phyloP scores from a whole-genome alignment of 2,888 invertebrate genomes.

The Macropis europaea region DNA sequence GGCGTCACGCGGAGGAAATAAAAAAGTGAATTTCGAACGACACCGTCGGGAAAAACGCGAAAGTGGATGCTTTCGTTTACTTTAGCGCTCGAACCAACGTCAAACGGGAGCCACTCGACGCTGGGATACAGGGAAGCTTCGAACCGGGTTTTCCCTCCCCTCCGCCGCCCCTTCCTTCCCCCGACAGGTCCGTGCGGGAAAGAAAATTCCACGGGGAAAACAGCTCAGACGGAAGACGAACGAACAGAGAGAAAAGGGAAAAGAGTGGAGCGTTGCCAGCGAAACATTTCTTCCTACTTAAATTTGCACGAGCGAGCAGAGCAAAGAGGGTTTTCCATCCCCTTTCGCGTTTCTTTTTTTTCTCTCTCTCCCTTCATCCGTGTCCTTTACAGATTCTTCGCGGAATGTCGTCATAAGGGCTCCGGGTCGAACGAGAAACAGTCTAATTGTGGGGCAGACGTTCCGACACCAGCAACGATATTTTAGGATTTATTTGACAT shows the following conservation, averaged over 20 bases:
- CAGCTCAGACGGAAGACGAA: slow-evolving; percentile 23
- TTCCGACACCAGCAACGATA: too few relatives aligned
- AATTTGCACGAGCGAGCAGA: slow-evolving; percentile 59
- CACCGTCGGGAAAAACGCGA: not conserved
- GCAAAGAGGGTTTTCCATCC: slow-evolving; percentile 43
- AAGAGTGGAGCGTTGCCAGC: slow-evolving; percentile 32
- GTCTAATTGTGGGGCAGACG: slow-evolving; percentile 16
- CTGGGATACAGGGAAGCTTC: slow-evolving; percentile 11
- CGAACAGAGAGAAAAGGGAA: slow-evolving; percentile 11
- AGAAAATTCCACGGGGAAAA: slow-evolving; percentile 41
- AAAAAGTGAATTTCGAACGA: slow-evolving; percentile 36
- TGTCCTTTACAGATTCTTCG: slow-evolving; percentile 15
- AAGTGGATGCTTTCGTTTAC: slow-evolving; percentile 32
- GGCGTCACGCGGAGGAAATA: not conserved
- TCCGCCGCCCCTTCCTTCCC: too few relatives aligned
- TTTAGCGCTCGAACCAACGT: slow-evolving; percentile 25
- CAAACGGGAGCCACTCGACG: slow-evolving; percentile 36
- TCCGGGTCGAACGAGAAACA: slow-evolving; percentile 3
- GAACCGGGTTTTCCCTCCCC: slow-evolving; percentile 5
- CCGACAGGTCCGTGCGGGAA: slow-evolving; percentile 19
- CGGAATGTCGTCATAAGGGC: not conserved
- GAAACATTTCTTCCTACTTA: slow-evolving; percentile 58
- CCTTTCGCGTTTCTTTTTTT: not conserved
- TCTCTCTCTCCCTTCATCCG: not conserved
- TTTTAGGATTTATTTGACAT: too few relatives aligned